These are phyloP conservation scores for Parnassius glacialis DNA, from an alignment of 2,888 invertebrate species.

Conservation along the genomic window DNA sequence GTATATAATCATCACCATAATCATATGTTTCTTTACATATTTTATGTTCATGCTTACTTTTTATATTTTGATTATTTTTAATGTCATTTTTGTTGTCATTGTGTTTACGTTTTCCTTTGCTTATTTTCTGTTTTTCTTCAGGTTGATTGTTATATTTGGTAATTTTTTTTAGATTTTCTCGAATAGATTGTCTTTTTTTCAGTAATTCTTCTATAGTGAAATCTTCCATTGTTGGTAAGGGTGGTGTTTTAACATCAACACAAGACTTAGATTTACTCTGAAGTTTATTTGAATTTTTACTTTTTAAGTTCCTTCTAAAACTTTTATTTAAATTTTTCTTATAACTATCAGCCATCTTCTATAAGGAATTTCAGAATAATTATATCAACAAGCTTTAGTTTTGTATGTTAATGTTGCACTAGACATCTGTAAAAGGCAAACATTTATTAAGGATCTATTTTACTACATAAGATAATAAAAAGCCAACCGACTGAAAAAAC, in stretches of 20 bases:
- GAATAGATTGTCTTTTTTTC: constrained; percentile 58
- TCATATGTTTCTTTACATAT: constrained; percentile 55
- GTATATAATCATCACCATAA: constrained; percentile 81
- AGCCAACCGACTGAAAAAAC: constrained; percentile 27
- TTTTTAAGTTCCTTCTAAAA: constrained; percentile 45
- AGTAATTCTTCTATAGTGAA: constrained; percentile 61
- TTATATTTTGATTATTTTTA: constrained; percentile 10
- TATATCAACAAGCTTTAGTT: constrained; percentile 26
- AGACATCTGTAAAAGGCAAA: constrained; percentile 56
- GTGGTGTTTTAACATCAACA: constrained; percentile 63
- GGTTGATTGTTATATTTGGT: constrained; percentile 39
- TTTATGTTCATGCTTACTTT: not conserved
- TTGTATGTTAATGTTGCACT: constrained; percentile 15
- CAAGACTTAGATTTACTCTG: constrained; percentile 32
- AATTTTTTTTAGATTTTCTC: constrained; percentile 57
- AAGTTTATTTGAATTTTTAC: constrained; percentile 39
- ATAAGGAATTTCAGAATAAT: constrained; percentile 28
- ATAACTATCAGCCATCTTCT: constrained; percentile 52
- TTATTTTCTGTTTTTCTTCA: constrained; percentile 29
- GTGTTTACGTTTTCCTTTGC: constrained; percentile 39
- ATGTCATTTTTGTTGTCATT: constrained; percentile 27
- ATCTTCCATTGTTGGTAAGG: constrained; percentile 49
- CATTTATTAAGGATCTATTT: constrained; percentile 29
- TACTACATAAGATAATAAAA: constrained; percentile 18
- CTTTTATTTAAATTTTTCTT: constrained; percentile 42